Conservation (phyloP, 2,888 invertebrate genomes). For the Camponotus fellah region DNA sequence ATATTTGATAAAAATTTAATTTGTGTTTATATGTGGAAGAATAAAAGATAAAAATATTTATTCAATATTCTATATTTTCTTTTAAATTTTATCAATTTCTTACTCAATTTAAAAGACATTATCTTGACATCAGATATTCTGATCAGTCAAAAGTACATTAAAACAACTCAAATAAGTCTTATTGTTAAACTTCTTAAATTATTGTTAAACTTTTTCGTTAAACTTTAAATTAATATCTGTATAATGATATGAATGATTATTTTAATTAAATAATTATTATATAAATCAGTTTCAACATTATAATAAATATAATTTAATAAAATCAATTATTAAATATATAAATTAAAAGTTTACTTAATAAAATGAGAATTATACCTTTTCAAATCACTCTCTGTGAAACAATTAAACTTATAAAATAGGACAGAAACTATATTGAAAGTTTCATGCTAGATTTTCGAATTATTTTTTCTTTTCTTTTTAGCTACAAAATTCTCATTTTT, state of each 20-base stretch:
- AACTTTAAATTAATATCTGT: not conserved
- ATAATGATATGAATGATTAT: not conserved
- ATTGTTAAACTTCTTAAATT: not conserved
- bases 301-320: conserved; percentile 1
- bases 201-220: not conserved
- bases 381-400: not conserved
- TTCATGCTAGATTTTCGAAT: not conserved
- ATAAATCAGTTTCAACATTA: not conserved
- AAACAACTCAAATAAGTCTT: not conserved
- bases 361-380: not conserved
- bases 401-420: not conserved
- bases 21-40: conserved; percentile 4
- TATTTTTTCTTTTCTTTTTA: not conserved
- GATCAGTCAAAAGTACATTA: not conserved
- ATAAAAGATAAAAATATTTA: conserved; percentile 4
- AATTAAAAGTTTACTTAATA: not conserved
- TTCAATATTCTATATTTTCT: not conserved
- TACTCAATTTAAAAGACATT: not conserved
- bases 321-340: not conserved
- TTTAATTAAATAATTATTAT: not conserved
- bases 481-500: not conserved
- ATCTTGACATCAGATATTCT: not conserved
- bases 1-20: conserved; percentile 19
- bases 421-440: too few species aligned
- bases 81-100: not conserved